Evolutionary conservation across 2,797 vertebrate species (phyloP).

Genomic region (Acipenser ruthenus): DNA sequence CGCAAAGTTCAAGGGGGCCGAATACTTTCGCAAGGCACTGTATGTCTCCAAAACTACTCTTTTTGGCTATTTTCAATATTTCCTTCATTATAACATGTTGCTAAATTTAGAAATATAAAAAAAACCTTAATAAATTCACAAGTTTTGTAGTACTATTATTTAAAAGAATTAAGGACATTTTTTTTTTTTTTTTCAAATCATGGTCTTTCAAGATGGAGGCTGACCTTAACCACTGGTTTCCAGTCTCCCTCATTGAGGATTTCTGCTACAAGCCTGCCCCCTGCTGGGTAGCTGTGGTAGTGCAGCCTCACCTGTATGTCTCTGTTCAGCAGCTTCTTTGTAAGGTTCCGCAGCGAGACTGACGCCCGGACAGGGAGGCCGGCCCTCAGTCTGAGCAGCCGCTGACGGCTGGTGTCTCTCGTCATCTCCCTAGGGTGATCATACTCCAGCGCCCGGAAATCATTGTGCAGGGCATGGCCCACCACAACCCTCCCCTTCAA

Average conservation of each 20-base stretch:
- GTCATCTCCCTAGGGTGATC: constrained; percentile 64
- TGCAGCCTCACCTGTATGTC: constrained; percentile 72
- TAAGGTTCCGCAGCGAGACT: constrained; percentile 71
- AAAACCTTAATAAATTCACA: too few relatives aligned
- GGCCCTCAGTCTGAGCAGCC: constrained; percentile 49
- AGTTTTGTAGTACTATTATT: too few relatives aligned
- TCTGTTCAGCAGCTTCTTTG: constrained; percentile 66
- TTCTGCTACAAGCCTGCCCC: not conserved
- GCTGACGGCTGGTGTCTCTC: constrained; percentile 70
- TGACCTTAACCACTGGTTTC: too few relatives aligned
- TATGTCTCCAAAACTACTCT: too few relatives aligned
- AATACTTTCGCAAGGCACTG: too few relatives aligned
- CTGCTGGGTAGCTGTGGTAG: not conserved
- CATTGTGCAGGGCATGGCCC: constrained; percentile 80
- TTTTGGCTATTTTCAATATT: too few relatives aligned
- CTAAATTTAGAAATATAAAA: too few relatives aligned
- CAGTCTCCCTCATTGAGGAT: not conserved
- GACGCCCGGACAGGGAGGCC: constrained; percentile 32
- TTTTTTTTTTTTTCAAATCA: too few relatives aligned
- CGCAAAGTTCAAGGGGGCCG: too few relatives aligned
- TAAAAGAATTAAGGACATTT: too few relatives aligned
- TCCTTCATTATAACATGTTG: too few relatives aligned
- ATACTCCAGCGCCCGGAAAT: constrained; percentile 75
- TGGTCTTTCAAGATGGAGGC: too few relatives aligned
- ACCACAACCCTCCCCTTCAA: constrained; percentile 82